A percentile compares a stretch with the other conserved stretches of the same genome.
Evolutionary conservation across 2,888 invertebrate species (phyloP).

Genomic region (Lottia scabra): DNA sequence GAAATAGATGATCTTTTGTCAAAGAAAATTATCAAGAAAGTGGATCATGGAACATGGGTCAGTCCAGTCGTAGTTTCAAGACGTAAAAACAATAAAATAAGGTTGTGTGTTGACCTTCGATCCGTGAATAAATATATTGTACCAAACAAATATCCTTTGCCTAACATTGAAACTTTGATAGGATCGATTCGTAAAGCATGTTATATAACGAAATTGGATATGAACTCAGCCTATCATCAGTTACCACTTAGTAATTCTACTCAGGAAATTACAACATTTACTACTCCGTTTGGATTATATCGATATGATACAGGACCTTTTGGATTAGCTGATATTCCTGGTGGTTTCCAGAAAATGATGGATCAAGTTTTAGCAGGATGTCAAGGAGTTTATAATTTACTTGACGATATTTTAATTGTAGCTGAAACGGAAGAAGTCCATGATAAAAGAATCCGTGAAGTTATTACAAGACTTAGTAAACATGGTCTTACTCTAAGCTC

Average conservation of each 20-base stretch:
- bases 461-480: too few relatives aligned
- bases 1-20: neutral
- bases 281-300: too few relatives aligned
- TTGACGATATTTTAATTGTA: too few relatives aligned
- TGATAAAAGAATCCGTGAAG: too few relatives aligned
- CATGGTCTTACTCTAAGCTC: too few relatives aligned
- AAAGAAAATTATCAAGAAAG: neutral
- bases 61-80: neutral
- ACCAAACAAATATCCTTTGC: neutral
- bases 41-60: neutral
- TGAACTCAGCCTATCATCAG: neutral
- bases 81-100: too few relatives aligned
- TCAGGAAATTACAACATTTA: neutral
- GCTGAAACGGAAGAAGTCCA: too few relatives aligned
- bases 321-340: neutral
- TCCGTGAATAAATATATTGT: neutral
- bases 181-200: neutral
- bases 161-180: neutral
- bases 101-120: neutral
- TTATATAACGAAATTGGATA: neutral
- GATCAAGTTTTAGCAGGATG: too few relatives aligned
- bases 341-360: too few relatives aligned
- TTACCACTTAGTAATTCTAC: neutral
- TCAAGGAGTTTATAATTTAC: too few relatives aligned
- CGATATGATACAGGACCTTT: neutral